Base-by-base conservation (phyloP, 2,113 vertebrate species). In the Tragelaphus buxtoni region DNA sequence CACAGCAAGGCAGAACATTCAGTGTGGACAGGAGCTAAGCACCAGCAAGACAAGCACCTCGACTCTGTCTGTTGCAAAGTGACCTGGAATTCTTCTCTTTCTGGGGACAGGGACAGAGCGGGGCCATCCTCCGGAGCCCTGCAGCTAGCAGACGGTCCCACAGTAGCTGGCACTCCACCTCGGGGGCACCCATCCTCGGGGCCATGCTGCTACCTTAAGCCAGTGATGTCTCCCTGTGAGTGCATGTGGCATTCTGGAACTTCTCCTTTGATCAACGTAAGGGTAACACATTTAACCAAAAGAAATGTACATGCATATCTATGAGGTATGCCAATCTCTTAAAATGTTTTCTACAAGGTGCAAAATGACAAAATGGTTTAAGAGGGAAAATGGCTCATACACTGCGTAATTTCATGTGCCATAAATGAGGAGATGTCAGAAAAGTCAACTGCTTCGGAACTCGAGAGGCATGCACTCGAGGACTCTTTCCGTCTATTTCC, bases 41-140 rank as follows among this genome's bases (percentile, higher is more conserved):
- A 74, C 88, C 88, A 89, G 88, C 93, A 90, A 76, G 89, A 77
- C 95, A 98, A 97, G 97, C 93, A 97, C 93, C 98, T 95, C 88
- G 49, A 97, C 97, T 92, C 95, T 55, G 98, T 98, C 99, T 99
- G 99, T 98, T 91, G 98, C 99, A 99, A 99, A 99, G 98, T 98
- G 98, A 99, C 98, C 98, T 99, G 98, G 99, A 98, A 96, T 98
- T 98, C 92, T 83, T 56, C 92, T 83, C 95, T 82, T 77, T 83
- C 95, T 96, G 49, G 94, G 94, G 94, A 53, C 35, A 26, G 96
- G 84, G 87, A 53, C 90, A 53, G 22, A 49, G 53, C 0, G 49
- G 96, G 96, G 76, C 49, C 28, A 2, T 42, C 80, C 92, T 96
- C 76, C 0, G 11, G 77, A 76, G 72, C 87, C 91, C 83, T 51